These are phyloP conservation scores for Phaethornis superciliosus DNA, from an alignment of 2,113 vertebrate species.

Conservation along the genomic window DNA sequence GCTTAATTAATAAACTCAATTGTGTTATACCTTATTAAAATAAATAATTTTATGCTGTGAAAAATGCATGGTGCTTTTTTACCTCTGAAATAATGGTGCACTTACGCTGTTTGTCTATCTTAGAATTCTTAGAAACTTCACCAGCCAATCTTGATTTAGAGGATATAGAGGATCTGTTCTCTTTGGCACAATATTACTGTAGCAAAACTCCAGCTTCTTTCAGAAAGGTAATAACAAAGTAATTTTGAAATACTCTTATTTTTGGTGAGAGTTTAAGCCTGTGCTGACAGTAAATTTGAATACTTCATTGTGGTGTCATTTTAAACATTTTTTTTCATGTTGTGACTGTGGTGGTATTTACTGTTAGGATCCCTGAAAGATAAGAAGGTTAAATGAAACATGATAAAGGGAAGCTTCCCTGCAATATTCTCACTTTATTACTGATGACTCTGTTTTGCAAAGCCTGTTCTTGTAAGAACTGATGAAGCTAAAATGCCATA, in stretches of 20 bases:
- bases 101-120: conserved; percentile 61
- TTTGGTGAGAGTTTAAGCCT: neutral
- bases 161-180: conserved; percentile 95
- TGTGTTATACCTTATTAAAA: neutral
- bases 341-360: neutral
- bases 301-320: neutral
- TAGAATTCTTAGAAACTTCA: conserved; percentile 89
- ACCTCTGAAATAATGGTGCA: neutral
- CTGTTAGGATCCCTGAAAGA: neutral
- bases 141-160: conserved; percentile 88
- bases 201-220: conserved; percentile 96
- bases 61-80: neutral
- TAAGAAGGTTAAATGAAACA: neutral
- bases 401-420: neutral
- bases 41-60: neutral
- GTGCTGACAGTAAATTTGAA: neutral
- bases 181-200: conserved; percentile 95
- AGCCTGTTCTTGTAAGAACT: neutral
- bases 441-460: neutral
- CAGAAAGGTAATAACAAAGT: conserved; percentile 85
- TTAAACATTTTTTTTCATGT: neutral
- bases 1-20: neutral
- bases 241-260: neutral
- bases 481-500: neutral
- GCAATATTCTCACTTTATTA: neutral